These are phyloP conservation scores for Myocastor coypus DNA, from an alignment of 2,113 vertebrate species.

Conservation along the genomic window DNA sequence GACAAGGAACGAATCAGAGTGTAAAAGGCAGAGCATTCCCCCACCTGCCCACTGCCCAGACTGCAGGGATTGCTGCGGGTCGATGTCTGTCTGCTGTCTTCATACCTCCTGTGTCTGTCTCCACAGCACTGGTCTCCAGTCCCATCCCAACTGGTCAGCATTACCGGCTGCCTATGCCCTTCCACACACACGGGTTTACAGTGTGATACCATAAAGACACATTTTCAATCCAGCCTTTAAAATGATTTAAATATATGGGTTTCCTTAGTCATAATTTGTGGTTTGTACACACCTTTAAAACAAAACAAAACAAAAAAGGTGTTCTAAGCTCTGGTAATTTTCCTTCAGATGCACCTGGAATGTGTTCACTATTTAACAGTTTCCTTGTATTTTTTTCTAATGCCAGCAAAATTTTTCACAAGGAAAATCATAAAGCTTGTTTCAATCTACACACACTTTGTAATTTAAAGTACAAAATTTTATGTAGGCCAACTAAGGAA, in stretches of 20 bases:
- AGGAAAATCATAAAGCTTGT: neutral
- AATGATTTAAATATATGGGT: neutral
- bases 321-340: constrained; percentile 33
- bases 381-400: neutral
- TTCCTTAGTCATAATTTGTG: neutral
- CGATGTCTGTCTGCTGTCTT: no score
- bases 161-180: neutral
- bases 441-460: neutral
- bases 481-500: neutral
- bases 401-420: neutral
- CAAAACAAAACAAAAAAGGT: neutral
- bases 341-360: neutral
- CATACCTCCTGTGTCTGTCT: neutral
- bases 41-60: neutral
- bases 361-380: constrained; percentile 2
- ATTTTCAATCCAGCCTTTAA: neutral
- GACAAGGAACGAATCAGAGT: neutral
- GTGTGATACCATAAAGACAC: neutral
- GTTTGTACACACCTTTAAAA: constrained; percentile 7
- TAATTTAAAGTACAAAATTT: constrained; percentile 24
- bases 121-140: rapidly evolving
- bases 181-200: neutral
- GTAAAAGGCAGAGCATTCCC: neutral
- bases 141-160: neutral
- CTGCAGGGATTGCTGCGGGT: neutral